Evolutionary conservation across 2,113 vertebrate genomes (phyloP).

Genomic region (Corydoras maculifer): DNA sequence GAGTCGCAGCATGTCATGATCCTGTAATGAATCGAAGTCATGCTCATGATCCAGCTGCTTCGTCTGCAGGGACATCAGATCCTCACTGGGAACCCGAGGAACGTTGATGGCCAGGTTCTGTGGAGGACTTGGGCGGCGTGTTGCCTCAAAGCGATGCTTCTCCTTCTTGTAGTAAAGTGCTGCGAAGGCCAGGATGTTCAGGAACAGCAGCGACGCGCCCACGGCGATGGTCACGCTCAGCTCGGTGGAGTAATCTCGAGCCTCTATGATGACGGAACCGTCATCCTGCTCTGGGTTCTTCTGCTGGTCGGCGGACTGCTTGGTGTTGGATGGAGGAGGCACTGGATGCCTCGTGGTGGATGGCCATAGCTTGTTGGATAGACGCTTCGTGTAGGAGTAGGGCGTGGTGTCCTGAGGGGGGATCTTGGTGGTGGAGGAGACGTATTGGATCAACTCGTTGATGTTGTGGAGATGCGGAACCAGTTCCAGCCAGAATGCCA

Average conservation of each 20-base stretch:
- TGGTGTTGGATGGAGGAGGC: constrained; percentile 57
- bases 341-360: constrained; percentile 78
- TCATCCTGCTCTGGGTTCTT: constrained; percentile 63
- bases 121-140: constrained; percentile 82
- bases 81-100: constrained; percentile 84
- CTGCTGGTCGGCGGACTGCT: constrained; percentile 59
- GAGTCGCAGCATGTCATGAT: constrained; percentile 82
- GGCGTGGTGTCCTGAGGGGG: constrained; percentile 90
- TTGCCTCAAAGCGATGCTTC: constrained; percentile 84
- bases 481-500: constrained; percentile 93
- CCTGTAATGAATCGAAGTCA: constrained; percentile 76
- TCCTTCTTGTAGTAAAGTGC: constrained; percentile 95
- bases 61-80: constrained; percentile 90
- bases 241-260: constrained; percentile 87
- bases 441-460: constrained; percentile 87
- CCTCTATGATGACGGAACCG: constrained; percentile 73
- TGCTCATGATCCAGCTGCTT: constrained; percentile 89
- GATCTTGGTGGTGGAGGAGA: constrained; percentile 90
- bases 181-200: constrained; percentile 93
- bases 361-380: constrained; percentile 75
- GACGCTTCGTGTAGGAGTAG: constrained; percentile 82
- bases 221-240: constrained; percentile 95
- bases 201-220: constrained; percentile 86
- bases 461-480: constrained; percentile 91
- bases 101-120: constrained; percentile 77